Evolutionary conservation across 2,888 invertebrate species (phyloP).

Genomic region (Meandrusa payeni): DNA sequence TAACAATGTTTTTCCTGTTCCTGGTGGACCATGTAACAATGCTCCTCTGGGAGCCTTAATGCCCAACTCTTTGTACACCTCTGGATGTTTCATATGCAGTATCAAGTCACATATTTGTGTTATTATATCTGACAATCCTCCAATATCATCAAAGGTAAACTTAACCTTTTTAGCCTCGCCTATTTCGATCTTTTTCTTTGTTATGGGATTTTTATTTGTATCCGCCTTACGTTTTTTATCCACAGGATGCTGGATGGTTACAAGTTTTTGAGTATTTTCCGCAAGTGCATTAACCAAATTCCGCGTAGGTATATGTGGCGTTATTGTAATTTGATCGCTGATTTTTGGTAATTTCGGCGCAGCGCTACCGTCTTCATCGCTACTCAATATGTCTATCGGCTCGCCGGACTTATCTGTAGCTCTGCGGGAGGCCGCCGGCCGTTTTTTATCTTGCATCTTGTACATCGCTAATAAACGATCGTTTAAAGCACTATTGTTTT

Average conservation of each 20-base stretch:
- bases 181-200: slow-evolving; percentile 59
- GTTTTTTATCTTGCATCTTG: slow-evolving; percentile 75
- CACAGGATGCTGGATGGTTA: slow-evolving; percentile 46
- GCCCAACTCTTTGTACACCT: slow-evolving; percentile 92
- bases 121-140: slow-evolving; percentile 89
- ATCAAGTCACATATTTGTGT: slow-evolving; percentile 86
- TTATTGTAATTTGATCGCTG: slow-evolving; percentile 73
- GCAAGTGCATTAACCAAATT: slow-evolving; percentile 41
- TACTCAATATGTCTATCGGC: slow-evolving; percentile 70
- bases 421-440: slow-evolving; percentile 55
- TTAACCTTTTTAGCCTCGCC: slow-evolving; percentile 60
- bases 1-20: slow-evolving; percentile 93
- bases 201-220: slow-evolving; percentile 34
- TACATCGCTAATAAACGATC: slow-evolving; percentile 76
- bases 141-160: slow-evolving; percentile 87
- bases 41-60: slow-evolving; percentile 94
- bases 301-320: slow-evolving; percentile 62
- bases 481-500: slow-evolving; percentile 88
- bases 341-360: slow-evolving; percentile 74
- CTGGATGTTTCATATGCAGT: slow-evolving; percentile 93
- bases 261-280: slow-evolving; percentile 45
- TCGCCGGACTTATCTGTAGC: slow-evolving; percentile 65
- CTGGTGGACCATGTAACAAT: slow-evolving; percentile 96
- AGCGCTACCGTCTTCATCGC: slow-evolving; percentile 63
- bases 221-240: slow-evolving; percentile 68